phyloP scores from a whole-genome alignment of 2,113 vertebrate genomes.

The Plectropomus leopardus region DNA sequence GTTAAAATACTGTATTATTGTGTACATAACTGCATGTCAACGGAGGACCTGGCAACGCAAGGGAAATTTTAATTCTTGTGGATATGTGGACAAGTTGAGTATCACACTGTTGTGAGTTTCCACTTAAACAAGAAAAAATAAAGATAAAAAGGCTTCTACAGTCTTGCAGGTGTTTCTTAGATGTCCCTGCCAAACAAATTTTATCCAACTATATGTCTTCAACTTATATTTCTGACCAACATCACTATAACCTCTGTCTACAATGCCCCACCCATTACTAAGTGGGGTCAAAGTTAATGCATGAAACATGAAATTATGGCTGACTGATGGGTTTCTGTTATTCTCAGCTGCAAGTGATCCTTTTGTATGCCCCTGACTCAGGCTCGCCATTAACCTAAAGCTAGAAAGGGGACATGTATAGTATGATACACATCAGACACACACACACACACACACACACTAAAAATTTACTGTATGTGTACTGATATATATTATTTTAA shows the following conservation, averaged over 20 bases:
- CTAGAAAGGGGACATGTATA: neutral
- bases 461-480: neutral
- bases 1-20: neutral
- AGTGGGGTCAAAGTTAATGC: neutral
- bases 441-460: neutral
- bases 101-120: neutral
- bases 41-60: neutral
- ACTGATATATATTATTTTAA: slow-evolving; percentile 21
- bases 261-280: neutral
- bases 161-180: neutral
- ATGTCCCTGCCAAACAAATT: neutral
- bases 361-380: neutral
- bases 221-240: neutral
- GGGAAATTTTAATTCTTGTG: neutral
- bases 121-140: neutral
- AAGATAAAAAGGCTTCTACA: neutral
- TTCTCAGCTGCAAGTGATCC: neutral
- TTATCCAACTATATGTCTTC: slow-evolving; percentile 7
- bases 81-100: neutral
- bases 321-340: neutral
- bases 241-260: slow-evolving; percentile 16
- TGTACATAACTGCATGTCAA: neutral
- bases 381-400: neutral
- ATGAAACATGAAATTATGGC: slow-evolving; percentile 26
- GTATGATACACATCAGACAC: slow-evolving; percentile 23